Percentiles rank a stretch among this genome's conserved stretches.
phyloP scores from a whole-genome alignment of 2,797 vertebrate species.

The Melanotaenia nigrans region DNA sequence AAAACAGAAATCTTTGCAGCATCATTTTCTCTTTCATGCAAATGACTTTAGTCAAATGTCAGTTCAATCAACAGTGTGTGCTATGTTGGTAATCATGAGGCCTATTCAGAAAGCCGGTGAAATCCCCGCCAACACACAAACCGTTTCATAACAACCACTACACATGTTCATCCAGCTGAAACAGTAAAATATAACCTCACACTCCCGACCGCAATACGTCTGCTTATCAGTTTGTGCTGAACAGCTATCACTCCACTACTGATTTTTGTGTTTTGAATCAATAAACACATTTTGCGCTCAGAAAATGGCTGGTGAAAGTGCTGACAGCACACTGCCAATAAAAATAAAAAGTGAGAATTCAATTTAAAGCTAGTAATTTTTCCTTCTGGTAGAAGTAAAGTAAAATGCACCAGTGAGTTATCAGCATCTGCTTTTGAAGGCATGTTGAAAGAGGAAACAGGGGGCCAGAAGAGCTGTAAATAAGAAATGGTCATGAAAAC shows the following conservation, averaged over 20 bases:
- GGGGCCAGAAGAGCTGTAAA: background rate
- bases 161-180: constrained; percentile 25
- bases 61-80: constrained; percentile 1
- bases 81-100: background rate
- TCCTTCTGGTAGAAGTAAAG: constrained; percentile 7
- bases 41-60: constrained; percentile 1
- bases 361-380: constrained; percentile 14
- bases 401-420: constrained; percentile 20
- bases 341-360: constrained; percentile 16
- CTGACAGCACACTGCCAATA: constrained; percentile 2
- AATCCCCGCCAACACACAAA: background rate
- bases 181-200: constrained; percentile 42
- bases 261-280: constrained; percentile 54
- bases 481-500: constrained; percentile 3
- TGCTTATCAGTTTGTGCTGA: constrained; percentile 31
- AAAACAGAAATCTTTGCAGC: background rate
- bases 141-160: background rate
- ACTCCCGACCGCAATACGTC: constrained; percentile 7
- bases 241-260: constrained; percentile 24
- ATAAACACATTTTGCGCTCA: constrained; percentile 49
- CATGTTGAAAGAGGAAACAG: constrained; percentile 3
- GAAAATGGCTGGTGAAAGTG: constrained; percentile 20
- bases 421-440: constrained; percentile 22
- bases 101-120: background rate
- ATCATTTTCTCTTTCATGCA: background rate